Conservation (phyloP, 2,113 vertebrate species). For the Panthera leo region DNA sequence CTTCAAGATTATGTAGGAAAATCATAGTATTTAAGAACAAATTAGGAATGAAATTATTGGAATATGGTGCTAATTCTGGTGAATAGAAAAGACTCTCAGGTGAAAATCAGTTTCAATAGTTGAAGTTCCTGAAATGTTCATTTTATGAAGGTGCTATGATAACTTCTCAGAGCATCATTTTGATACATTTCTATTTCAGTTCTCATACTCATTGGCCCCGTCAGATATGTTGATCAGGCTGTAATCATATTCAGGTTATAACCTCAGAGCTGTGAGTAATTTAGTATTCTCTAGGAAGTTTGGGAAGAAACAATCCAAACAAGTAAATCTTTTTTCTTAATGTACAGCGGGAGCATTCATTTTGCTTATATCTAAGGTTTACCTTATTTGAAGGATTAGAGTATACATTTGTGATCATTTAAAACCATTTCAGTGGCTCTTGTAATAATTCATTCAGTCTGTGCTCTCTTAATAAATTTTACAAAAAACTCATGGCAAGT, state of each 20-base stretch:
- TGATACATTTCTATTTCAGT: background rate
- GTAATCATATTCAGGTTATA: background rate
- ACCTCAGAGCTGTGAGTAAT: background rate
- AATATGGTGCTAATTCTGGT: background rate
- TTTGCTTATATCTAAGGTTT: constrained; percentile 40
- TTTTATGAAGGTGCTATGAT: background rate
- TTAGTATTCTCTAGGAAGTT: background rate
- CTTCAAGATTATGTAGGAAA: background rate
- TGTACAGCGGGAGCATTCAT: background rate
- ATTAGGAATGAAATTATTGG: background rate
- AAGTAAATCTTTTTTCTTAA: constrained; percentile 57
- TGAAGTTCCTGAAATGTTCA: background rate
- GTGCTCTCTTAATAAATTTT: constrained; percentile 76
- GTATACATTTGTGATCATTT: constrained; percentile 65
- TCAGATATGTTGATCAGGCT: background rate
- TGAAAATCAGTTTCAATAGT: background rate
- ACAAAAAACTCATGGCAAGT: constrained; percentile 80
- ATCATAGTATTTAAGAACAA: background rate
- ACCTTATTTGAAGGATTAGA: constrained; percentile 57
- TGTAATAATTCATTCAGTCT: constrained; percentile 76
- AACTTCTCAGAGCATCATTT: background rate
- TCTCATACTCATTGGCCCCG: background rate
- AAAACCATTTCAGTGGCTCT: constrained; percentile 82
- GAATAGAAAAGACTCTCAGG: background rate
- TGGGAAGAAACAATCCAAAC: constrained; percentile 22